phyloP scores from a whole-genome alignment of 2,113 vertebrate genomes.

The Dolichotis patagonum region DNA sequence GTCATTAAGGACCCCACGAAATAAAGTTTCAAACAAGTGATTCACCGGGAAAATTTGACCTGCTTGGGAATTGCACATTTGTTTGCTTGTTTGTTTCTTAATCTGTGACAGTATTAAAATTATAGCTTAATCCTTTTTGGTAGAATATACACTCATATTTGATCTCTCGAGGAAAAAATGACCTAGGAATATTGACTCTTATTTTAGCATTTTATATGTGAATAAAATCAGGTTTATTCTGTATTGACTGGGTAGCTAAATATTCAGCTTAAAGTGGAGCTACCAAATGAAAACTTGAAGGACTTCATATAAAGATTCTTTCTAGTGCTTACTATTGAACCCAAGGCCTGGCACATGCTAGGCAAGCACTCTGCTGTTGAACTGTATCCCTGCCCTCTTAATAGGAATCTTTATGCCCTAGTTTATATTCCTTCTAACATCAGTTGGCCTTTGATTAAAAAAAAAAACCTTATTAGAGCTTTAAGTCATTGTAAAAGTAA shows the following conservation, averaged over 20 bases:
- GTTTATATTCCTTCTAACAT: not conserved
- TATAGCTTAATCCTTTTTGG: not conserved
- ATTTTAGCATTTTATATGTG: not conserved
- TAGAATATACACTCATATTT: not conserved
- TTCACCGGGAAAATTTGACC: not conserved
- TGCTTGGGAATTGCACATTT: not conserved
- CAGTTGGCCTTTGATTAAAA: not conserved
- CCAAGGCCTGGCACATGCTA: not conserved
- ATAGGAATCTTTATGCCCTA: not conserved
- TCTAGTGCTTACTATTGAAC: not conserved
- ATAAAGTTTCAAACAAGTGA: not conserved
- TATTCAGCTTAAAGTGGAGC: not conserved
- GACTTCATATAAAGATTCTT: not conserved
- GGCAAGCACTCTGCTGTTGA: not conserved
- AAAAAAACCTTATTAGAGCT: not conserved
- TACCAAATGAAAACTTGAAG: not conserved
- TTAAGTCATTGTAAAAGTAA: not conserved
- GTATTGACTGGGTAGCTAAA: not conserved
- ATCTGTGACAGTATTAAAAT: not conserved
- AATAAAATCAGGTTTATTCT: not conserved
- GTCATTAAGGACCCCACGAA: not conserved
- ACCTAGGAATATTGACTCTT: not conserved
- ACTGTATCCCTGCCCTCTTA: not conserved
- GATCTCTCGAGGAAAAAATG: not conserved
- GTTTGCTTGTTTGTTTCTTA: not conserved